Evolutionary conservation across 2,888 invertebrate genomes (phyloP).

Genomic region (Luperina nickerlii): DNA sequence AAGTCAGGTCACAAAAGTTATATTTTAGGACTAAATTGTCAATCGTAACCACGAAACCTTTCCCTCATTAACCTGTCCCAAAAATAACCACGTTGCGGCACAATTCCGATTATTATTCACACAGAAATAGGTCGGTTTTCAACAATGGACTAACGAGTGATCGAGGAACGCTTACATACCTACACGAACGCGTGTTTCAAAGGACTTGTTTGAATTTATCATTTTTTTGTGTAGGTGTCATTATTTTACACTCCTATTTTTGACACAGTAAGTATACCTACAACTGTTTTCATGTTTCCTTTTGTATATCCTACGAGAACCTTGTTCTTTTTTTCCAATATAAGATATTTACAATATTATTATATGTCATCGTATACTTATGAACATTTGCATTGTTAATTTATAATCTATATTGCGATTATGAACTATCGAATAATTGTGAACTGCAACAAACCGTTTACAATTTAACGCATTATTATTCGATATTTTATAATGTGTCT

Average conservation of each 20-base stretch:
- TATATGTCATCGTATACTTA: too few species aligned
- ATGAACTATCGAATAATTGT: too few species aligned
- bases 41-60: conserved; percentile 35
- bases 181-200: background rate
- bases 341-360: too few species aligned
- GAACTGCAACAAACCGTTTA: too few species aligned
- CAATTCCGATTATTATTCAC: conserved; percentile 48
- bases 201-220: background rate
- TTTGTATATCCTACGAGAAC: background rate
- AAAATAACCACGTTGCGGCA: conserved; percentile 47
- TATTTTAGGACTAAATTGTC: conserved; percentile 36
- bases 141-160: conserved; percentile 46
- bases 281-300: background rate
- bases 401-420: too few species aligned
- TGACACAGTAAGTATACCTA: background rate
- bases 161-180: conserved; percentile 22
- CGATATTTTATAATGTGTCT: too few species aligned
- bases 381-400: too few species aligned
- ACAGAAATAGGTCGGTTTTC: conserved; percentile 50
- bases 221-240: background rate
- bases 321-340: background rate
- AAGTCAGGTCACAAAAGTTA: conserved; percentile 24
- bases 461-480: too few species aligned
- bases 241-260: background rate
- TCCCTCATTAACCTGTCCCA: conserved; percentile 50